Base-by-base conservation (phyloP, 2,888 invertebrate species). In the Parnassius glacialis region DNA sequence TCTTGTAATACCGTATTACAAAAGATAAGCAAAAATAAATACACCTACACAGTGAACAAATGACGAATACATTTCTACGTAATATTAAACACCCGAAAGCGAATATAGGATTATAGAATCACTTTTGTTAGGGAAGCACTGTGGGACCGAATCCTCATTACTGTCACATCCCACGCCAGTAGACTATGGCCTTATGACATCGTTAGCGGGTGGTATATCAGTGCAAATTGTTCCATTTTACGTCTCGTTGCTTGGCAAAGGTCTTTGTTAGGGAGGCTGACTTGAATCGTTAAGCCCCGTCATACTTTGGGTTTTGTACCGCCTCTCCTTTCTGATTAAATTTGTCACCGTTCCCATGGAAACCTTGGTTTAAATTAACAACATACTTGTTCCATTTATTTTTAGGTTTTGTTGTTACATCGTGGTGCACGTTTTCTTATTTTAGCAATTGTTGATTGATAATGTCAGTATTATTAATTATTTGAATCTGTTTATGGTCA, bases 141-240 rank as follows among this genome's bases (percentile, higher is more conserved):
- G 47, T 47, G 48, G 54, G 41, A 34, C 53, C 59, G n/a, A 48
- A 41, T 34, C 61, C 65, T 68, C 65, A 66, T 66, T 66, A 66
- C 66, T 64, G 68, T 66, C 66, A 64, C 60, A 57, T 59, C 61
- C 51, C 59, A 61, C 62, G 60, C 60, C 58, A 56, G 56, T 42
- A 45, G 60, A 61, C 57, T 48, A 54, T 20, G 43, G 59, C 62
- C 61, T 65, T 63, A 65, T 53, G 62, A 54, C 64, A 57, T 68
- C 65, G 65, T 68, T 68, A 68, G 65, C 58, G 65, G 59, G 57
- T 62, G 59, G 59, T 65, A 59, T 63, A 63, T 64, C 64, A 66
- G 57, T 67, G 64, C 64, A 66, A 68, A 67, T 67, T 68, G 65
- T 67, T 51, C 67, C 58, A 67, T 67, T 68, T 68, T 66, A 65